Evolutionary conservation across 2,113 vertebrate species (phyloP).

Genomic region (Corydoras maculifer): DNA sequence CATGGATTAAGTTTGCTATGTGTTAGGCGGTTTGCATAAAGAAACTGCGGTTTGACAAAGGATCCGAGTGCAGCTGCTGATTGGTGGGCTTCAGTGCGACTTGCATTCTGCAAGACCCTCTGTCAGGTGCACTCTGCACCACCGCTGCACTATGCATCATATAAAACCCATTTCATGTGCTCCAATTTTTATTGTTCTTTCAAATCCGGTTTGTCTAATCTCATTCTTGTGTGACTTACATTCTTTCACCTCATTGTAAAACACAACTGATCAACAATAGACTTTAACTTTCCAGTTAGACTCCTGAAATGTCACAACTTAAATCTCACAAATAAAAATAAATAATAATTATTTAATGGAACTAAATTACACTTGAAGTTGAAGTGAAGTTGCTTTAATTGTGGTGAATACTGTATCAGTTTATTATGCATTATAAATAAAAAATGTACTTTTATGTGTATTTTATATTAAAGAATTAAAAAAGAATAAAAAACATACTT

Average conservation of each 20-base stretch:
- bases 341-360: too few species aligned
- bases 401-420: too few species aligned
- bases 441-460: too few species aligned
- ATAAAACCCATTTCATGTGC: conserved; percentile 3
- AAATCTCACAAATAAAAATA: too few species aligned
- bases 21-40: conserved; percentile 4
- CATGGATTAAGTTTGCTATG: conserved; percentile 6
- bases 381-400: too few species aligned
- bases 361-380: too few species aligned
- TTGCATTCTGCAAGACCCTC: conserved; percentile 43
- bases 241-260: too few species aligned
- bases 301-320: too few species aligned
- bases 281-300: too few species aligned
- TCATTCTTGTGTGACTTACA: not conserved
- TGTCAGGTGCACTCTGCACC: conserved; percentile 54
- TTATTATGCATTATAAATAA: too few species aligned
- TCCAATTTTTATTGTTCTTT: not conserved
- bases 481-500: not conserved
- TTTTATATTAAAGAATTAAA: not conserved
- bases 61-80: conserved; percentile 20
- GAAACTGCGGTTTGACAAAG: conserved; percentile 23
- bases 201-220: not conserved
- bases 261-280: too few species aligned
- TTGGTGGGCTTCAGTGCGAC: conserved; percentile 47
- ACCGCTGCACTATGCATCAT: conserved; percentile 46